Percentiles rank a stretch among this genome's conserved stretches.
These are phyloP conservation scores for Pseudochirops corinnae DNA, from an alignment of 2,797 vertebrate genomes.

Conservation along the genomic window DNA sequence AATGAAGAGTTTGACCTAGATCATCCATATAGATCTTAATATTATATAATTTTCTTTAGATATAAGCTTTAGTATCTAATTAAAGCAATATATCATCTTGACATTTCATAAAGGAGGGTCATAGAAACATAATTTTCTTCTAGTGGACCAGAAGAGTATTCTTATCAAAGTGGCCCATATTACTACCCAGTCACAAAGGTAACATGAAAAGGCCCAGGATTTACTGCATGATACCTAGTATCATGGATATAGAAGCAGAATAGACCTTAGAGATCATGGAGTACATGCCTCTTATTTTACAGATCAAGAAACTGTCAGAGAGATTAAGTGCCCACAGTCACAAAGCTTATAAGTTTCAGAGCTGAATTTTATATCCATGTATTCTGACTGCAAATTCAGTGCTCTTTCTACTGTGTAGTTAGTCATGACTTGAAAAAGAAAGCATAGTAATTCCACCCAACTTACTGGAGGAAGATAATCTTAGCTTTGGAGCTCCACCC, in stretches of 20 bases:
- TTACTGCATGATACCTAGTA: background rate
- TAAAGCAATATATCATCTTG: background rate
- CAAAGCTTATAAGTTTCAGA: background rate
- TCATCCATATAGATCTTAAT: background rate
- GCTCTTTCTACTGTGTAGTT: background rate
- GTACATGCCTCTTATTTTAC: background rate
- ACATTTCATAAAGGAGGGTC: background rate
- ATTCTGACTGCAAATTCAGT: background rate
- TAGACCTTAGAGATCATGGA: background rate
- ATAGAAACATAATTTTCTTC: background rate
- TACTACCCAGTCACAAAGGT: background rate
- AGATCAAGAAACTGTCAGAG: background rate
- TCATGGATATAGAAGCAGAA: background rate
- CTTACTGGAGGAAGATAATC: background rate
- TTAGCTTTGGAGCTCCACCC: background rate
- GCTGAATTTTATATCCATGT: background rate
- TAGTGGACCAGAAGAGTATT: background rate
- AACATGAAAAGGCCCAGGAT: background rate
- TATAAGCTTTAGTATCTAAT: background rate
- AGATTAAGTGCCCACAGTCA: background rate
- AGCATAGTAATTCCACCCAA: background rate
- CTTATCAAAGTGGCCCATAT: background rate
- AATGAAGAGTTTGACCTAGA: background rate
- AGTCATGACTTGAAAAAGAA: background rate
- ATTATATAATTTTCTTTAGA: background rate